Evolutionary conservation across 2,888 invertebrate genomes (phyloP).

Genomic region (Dinocampus coccinellae): DNA sequence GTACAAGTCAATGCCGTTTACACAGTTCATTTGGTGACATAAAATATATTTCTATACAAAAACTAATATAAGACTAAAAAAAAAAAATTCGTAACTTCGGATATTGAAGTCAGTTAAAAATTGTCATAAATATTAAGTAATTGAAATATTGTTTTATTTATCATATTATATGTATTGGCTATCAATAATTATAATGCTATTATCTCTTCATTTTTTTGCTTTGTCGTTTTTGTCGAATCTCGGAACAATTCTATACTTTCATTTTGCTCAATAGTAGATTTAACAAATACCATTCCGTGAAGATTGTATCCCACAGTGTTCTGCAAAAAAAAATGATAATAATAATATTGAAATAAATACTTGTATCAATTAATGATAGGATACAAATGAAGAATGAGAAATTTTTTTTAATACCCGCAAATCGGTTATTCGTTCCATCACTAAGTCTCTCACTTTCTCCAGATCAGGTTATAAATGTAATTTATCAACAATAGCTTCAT

Average conservation of each 20-base stretch:
- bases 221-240: constrained; percentile 78
- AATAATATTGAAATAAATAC: constrained; percentile 32
- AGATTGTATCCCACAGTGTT: constrained; percentile 89
- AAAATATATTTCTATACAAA: too few species aligned
- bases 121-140: too few species aligned
- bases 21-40: too few species aligned
- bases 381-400: too few species aligned
- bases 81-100: too few species aligned
- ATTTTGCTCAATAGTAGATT: constrained; percentile 80
- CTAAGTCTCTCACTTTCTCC: constrained; percentile 75
- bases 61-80: too few species aligned
- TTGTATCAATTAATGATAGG: constrained; percentile 9
- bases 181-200: constrained; percentile 65
- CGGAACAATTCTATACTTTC: constrained; percentile 83
- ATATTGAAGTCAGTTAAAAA: too few species aligned
- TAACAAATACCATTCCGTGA: constrained; percentile 83
- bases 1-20: not conserved
- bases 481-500: constrained; percentile 83
- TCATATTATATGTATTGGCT: too few species aligned
- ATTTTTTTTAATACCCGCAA: constrained; percentile 73
- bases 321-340: constrained; percentile 73
- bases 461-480: constrained; percentile 77
- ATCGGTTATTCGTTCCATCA: constrained; percentile 73
- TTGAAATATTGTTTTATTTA: too few species aligned
- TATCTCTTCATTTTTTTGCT: constrained; percentile 75